These are phyloP conservation scores for Gerris lacustris DNA, from an alignment of 2,888 invertebrate genomes.

Conservation along the genomic window DNA sequence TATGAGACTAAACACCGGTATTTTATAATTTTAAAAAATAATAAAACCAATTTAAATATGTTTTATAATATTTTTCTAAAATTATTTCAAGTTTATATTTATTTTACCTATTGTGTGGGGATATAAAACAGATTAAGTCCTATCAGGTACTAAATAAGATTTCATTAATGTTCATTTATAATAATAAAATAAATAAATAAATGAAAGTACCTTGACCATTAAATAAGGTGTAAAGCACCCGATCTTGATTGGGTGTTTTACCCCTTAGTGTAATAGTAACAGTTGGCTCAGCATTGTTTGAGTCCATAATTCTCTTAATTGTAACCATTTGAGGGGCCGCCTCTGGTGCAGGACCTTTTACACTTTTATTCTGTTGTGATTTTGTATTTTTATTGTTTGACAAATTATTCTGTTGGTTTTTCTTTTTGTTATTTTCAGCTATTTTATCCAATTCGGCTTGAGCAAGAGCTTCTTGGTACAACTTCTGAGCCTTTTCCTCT, in stretches of 20 bases:
- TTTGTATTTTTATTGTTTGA: constrained; percentile 37
- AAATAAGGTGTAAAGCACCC: constrained; percentile 54
- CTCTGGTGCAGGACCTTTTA: constrained; percentile 28
- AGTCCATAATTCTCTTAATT: constrained; percentile 56
- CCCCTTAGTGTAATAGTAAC: constrained; percentile 67
- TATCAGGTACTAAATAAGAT: no score
- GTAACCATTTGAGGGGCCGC: constrained; percentile 48
- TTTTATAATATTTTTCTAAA: no score
- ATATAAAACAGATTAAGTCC: no score
- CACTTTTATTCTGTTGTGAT: constrained; percentile 34
- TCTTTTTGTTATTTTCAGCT: constrained; percentile 36
- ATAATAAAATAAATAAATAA: no score
- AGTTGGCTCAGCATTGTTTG: constrained; percentile 52
- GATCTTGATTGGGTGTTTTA: constrained; percentile 58
- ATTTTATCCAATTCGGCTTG: constrained; percentile 38
- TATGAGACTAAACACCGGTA: no score
- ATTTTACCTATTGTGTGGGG: no score
- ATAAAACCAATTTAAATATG: no score
- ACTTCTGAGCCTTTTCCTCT: constrained; percentile 37
- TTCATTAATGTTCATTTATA: no score
- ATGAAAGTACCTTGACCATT: constrained; percentile 37
- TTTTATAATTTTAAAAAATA: no score
- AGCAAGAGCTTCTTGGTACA: constrained; percentile 38
- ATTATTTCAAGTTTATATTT: no score
- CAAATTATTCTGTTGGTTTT: constrained; percentile 37